phyloP scores from a whole-genome alignment of 1,140 invertebrate genomes.

The Macrobrachium nipponense region DNA sequence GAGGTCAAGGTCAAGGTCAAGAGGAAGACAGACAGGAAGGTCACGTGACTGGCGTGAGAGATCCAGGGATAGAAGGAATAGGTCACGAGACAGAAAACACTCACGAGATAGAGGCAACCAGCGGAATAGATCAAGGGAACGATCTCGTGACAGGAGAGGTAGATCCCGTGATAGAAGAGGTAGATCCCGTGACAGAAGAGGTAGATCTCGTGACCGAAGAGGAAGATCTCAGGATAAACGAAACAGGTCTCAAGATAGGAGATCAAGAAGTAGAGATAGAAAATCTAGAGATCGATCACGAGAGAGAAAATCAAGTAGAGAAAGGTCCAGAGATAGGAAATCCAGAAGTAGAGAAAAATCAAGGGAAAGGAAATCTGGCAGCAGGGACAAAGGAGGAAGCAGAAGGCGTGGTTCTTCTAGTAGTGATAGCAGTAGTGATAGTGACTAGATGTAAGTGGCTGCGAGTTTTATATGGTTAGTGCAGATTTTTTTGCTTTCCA shows the following conservation, averaged over 20 bases:
- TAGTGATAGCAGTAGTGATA: conserved; percentile 11
- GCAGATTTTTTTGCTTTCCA: too few relatives aligned
- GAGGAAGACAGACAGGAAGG: neutral
- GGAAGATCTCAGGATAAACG: neutral
- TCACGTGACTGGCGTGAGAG: neutral
- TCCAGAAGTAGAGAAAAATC: neutral
- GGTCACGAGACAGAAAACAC: neutral
- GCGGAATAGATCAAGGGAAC: neutral
- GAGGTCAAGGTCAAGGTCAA: neutral
- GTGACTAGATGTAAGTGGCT: neutral
- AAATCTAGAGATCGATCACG: neutral
- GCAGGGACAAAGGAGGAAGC: neutral
- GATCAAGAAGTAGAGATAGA: neutral
- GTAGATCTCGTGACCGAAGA: neutral
- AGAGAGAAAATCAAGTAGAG: neutral
- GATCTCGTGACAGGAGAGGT: neutral
- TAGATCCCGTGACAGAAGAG: neutral
- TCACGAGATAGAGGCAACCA: neutral
- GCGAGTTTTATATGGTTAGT: too few relatives aligned
- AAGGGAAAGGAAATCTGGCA: conserved; percentile 11
- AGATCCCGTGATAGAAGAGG: neutral
- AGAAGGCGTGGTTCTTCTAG: neutral
- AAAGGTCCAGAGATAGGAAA: conserved; percentile 16
- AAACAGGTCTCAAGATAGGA: conserved; percentile 19
- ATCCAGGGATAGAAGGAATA: neutral